Evolutionary conservation across 2,797 vertebrate species (phyloP).

Genomic region (Denticeps clupeoides): DNA sequence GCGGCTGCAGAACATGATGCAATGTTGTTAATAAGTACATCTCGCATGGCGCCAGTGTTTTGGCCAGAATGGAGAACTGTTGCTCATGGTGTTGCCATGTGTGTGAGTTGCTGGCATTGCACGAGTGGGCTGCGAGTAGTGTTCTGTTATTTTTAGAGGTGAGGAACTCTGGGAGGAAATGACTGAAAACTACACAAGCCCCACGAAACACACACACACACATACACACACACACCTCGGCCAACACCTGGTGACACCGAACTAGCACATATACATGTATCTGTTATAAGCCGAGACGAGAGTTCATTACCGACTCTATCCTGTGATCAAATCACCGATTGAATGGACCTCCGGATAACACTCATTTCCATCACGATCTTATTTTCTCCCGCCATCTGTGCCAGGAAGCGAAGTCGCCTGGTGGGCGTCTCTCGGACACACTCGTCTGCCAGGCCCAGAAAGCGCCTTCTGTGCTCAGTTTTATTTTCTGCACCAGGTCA

Average conservation of each 20-base stretch:
- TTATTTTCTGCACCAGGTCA: slow-evolving; percentile 27
- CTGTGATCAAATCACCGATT: too few relatives aligned
- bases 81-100: not conserved
- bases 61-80: too few relatives aligned
- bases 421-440: slow-evolving; percentile 32
- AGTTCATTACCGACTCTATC: too few relatives aligned
- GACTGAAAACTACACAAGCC: slow-evolving; percentile 6
- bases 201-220: not conserved
- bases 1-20: too few relatives aligned
- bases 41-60: too few relatives aligned
- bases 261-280: too few relatives aligned
- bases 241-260: too few relatives aligned
- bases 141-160: slow-evolving; percentile 17
- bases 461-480: slow-evolving; percentile 37
- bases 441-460: slow-evolving; percentile 32
- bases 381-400: too few relatives aligned
- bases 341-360: too few relatives aligned
- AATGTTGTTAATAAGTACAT: too few relatives aligned
- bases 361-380: too few relatives aligned
- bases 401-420: slow-evolving; percentile 38
- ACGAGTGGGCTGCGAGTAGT: slow-evolving; percentile 12
- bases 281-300: too few relatives aligned
- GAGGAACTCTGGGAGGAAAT: slow-evolving; percentile 5
- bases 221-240: slow-evolving; percentile 13
- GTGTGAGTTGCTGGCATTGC: not conserved